Evolutionary conservation across 2,113 vertebrate species (phyloP).

Genomic region (Meriones unguiculatus): DNA sequence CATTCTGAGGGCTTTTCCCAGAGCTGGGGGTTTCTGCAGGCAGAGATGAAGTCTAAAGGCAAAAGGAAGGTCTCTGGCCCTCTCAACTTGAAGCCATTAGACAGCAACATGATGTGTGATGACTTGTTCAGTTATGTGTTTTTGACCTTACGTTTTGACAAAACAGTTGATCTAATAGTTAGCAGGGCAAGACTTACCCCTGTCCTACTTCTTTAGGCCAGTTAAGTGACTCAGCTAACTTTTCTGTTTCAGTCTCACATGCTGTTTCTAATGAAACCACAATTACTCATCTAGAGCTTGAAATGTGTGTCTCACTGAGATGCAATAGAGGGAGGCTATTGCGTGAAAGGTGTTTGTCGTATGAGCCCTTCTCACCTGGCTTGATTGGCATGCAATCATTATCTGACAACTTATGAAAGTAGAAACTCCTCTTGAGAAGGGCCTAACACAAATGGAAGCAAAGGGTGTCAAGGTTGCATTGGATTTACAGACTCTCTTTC

Average conservation of each 20-base stretch:
- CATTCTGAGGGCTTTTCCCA: too few relatives aligned
- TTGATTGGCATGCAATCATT: background rate
- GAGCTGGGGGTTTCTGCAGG: too few relatives aligned
- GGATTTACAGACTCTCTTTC: background rate
- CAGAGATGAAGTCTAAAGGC: too few relatives aligned
- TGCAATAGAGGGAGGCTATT: background rate
- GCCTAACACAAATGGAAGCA: background rate
- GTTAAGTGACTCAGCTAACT: background rate
- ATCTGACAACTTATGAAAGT: slow-evolving; percentile 40
- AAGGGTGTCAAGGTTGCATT: background rate
- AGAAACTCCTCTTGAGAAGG: background rate
- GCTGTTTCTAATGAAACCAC: slow-evolving; percentile 39
- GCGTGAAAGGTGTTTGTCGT: background rate
- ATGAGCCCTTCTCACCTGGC: background rate
- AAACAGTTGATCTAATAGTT: slow-evolving; percentile 6
- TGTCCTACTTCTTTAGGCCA: background rate
- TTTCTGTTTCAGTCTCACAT: background rate
- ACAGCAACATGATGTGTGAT: background rate
- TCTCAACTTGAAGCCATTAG: background rate
- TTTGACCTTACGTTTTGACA: slow-evolving; percentile 35
- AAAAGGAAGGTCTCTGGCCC: too few relatives aligned
- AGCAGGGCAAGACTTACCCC: background rate
- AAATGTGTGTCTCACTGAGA: background rate
- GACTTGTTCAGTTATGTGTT: background rate
- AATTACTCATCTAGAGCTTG: slow-evolving; percentile 50